Conservation (phyloP, 2,888 invertebrate genomes). For the Rhopalosiphum nymphaeae region DNA sequence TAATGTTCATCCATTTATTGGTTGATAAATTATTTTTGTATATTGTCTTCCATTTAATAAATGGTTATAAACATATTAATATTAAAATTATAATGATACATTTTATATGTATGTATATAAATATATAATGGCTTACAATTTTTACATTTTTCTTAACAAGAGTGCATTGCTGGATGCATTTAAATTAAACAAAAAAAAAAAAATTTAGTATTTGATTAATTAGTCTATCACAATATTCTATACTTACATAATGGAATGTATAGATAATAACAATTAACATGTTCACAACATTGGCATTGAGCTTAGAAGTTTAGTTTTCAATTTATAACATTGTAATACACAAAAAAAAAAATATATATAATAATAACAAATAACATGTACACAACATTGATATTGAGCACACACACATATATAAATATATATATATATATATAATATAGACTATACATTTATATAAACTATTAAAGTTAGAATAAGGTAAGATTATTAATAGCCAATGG, state of each 20-base stretch:
- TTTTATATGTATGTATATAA: slow-evolving; percentile 1
- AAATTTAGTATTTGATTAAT: slow-evolving; percentile 41
- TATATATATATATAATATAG: slow-evolving; percentile 1
- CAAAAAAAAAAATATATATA: not conserved
- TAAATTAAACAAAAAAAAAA: slow-evolving; percentile 28
- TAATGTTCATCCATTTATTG: slow-evolving; percentile 36
- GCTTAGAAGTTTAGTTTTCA: slow-evolving; percentile 45
- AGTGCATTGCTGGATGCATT: slow-evolving; percentile 32
- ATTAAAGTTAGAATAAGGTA: slow-evolving; percentile 23
- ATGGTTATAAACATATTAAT: slow-evolving; percentile 46
- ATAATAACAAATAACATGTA: slow-evolving; percentile 58
- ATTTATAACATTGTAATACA: slow-evolving; percentile 47
- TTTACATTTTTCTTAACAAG: slow-evolving; percentile 39
- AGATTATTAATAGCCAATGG: slow-evolving; percentile 14
- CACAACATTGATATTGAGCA: slow-evolving; percentile 56
- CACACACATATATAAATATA: not conserved
- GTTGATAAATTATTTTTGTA: slow-evolving; percentile 42
- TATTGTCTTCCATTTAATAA: slow-evolving; percentile 36
- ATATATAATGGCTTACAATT: slow-evolving; percentile 34
- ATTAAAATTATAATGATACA: slow-evolving; percentile 25
- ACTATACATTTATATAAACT: slow-evolving; percentile 36
- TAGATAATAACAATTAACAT: slow-evolving; percentile 53
- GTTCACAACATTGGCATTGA: slow-evolving; percentile 47
- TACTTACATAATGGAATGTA: slow-evolving; percentile 54
- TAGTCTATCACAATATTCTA: slow-evolving; percentile 58